Conservation (phyloP, 2,797 vertebrate genomes). For the Varecia variegata region DNA sequence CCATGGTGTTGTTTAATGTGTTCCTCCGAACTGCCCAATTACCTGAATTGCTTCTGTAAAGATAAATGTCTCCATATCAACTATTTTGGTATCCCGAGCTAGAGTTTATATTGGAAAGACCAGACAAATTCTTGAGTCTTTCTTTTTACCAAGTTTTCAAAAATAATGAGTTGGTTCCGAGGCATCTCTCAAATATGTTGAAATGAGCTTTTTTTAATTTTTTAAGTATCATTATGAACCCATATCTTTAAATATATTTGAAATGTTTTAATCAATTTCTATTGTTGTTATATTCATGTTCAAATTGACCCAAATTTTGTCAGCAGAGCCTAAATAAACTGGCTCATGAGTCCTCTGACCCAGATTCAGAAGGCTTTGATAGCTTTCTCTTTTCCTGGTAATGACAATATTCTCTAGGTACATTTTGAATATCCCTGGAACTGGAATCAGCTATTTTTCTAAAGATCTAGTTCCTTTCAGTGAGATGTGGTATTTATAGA, state of each 20-base stretch:
- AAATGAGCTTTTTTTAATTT: background rate
- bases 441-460: background rate
- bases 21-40: background rate
- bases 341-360: background rate
- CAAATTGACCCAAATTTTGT: background rate
- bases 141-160: background rate
- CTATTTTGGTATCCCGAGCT: background rate
- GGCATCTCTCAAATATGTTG: background rate
- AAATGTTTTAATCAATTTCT: conserved; percentile 4
- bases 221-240: background rate
- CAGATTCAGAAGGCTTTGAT: background rate
- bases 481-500: background rate
- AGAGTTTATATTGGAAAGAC: background rate
- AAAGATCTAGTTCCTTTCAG: background rate
- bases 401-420: background rate
- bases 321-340: background rate
- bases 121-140: background rate
- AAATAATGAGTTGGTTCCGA: background rate
- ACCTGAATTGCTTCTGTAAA: background rate
- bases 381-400: background rate
- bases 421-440: background rate
- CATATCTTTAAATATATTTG: background rate
- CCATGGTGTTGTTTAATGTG: background rate
- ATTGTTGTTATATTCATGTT: background rate
- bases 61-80: background rate